Percentiles rank a stretch among this genome's conserved stretches.
These are phyloP conservation scores for Creontiades dilutus DNA, from an alignment of 2,888 invertebrate species.

Conservation along the genomic window DNA sequence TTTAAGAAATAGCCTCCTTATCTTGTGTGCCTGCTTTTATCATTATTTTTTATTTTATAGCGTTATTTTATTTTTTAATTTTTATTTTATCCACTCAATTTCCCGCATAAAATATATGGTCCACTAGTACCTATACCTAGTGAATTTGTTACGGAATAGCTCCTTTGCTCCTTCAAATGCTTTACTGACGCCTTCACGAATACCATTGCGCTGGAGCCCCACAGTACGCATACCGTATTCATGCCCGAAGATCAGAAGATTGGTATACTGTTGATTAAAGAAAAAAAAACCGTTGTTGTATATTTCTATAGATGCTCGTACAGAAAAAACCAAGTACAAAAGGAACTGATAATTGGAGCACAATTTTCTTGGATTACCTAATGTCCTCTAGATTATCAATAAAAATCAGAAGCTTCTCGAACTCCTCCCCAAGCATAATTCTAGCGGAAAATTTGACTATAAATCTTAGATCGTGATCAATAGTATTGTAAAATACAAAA, in stretches of 20 bases:
- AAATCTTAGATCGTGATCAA: neutral
- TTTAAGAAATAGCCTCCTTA: neutral
- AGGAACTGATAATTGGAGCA: neutral
- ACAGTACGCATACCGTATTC: slow-evolving; percentile 1
- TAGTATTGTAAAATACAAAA: neutral
- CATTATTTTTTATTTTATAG: slow-evolving; percentile 28
- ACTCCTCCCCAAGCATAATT: neutral
- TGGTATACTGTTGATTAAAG: neutral
- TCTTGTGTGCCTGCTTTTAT: slow-evolving; percentile 1
- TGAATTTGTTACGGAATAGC: neutral
- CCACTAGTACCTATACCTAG: neutral
- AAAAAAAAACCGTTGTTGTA: slow-evolving; percentile 17
- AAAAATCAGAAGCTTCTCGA: slow-evolving; percentile 21
- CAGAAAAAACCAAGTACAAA: slow-evolving; percentile 21
- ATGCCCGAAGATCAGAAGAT: slow-evolving; percentile 9
- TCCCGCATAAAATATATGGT: neutral
- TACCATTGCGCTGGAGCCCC: slow-evolving; percentile 8
- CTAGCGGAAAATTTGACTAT: neutral
- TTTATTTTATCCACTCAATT: neutral
- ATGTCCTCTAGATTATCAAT: neutral
- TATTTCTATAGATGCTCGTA: slow-evolving; percentile 30
- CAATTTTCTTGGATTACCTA: neutral
- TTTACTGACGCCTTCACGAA: slow-evolving; percentile 28
- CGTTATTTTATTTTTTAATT: neutral
- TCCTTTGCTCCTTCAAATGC: neutral